phyloP scores from a whole-genome alignment of 2,797 vertebrate species.

The Sebastiscus albofasciatus region DNA sequence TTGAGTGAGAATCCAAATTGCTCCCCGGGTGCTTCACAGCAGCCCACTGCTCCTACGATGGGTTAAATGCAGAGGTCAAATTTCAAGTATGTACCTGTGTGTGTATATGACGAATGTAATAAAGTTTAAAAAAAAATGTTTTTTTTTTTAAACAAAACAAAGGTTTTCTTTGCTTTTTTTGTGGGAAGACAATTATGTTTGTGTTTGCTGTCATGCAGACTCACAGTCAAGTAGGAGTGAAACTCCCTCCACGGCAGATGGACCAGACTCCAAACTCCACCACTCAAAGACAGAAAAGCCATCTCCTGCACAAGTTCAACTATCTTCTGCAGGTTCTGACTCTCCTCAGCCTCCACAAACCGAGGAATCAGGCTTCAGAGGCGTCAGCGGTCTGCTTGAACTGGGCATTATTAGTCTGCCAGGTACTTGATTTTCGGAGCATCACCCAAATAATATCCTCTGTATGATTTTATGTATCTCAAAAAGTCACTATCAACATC shows the following conservation, averaged over 20 bases:
- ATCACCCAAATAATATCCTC: neutral
- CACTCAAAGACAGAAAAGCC: constrained; percentile 48
- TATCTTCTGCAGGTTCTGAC: constrained; percentile 20
- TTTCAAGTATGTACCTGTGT: too few relatives aligned
- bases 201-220: constrained; percentile 52
- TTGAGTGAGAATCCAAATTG: too few relatives aligned
- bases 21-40: too few relatives aligned
- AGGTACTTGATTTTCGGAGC: constrained; percentile 73
- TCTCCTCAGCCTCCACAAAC: constrained; percentile 34
- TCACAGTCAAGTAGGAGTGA: constrained; percentile 50
- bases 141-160: neutral
- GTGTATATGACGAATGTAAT: too few relatives aligned
- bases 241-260: constrained; percentile 40
- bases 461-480: neutral
- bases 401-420: constrained; percentile 89
- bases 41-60: too few relatives aligned
- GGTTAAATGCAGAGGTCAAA: too few relatives aligned
- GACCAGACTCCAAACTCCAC: constrained; percentile 33
- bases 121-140: too few relatives aligned
- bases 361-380: constrained; percentile 55
- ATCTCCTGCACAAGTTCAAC: constrained; percentile 27
- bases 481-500: neutral
- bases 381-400: constrained; percentile 79
- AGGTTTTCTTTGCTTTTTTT: neutral
- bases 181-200: constrained; percentile 1